phyloP scores from a whole-genome alignment of 64 coral and sea anemone species.

The Catalaphyllia jardinei region DNA sequence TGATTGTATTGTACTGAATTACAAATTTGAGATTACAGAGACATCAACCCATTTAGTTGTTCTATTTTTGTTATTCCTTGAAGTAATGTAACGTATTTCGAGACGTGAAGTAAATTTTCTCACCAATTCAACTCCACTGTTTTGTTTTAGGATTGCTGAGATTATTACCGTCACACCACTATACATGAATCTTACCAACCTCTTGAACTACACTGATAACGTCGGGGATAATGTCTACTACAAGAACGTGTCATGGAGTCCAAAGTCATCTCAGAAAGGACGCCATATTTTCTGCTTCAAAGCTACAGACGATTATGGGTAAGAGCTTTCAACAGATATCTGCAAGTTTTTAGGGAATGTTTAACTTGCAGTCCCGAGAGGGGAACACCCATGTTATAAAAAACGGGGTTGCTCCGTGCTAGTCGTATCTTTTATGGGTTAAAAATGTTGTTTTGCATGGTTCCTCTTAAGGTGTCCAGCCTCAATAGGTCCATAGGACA shows the following conservation, averaged over 20 bases:
- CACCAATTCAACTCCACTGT: neutral
- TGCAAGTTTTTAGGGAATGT: too few species aligned
- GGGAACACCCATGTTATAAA: too few species aligned
- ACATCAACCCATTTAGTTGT: too few species aligned
- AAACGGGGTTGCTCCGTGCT: too few species aligned
- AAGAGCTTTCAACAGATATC: neutral
- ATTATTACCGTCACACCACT: constrained; percentile 43
- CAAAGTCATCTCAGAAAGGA: constrained; percentile 37
- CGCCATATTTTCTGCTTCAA: constrained; percentile 59
- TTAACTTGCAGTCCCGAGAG: too few species aligned
- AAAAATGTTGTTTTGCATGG: too few species aligned
- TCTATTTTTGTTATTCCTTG: too few species aligned
- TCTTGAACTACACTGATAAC: neutral
- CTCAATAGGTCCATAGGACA: too few species aligned
- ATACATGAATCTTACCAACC: neutral
- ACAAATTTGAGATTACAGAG: too few species aligned
- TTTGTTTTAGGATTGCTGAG: constrained; percentile 52
- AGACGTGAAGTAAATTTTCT: neutral
- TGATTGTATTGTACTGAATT: too few species aligned
- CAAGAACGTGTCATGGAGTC: constrained; percentile 45
- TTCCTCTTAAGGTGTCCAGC: too few species aligned
- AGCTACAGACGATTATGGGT: constrained; percentile 52
- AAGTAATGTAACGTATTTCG: neutral
- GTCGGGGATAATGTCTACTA: constrained; percentile 42
- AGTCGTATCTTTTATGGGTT: too few species aligned